Conservation (phyloP, 2,888 invertebrate genomes). For the Prenolepis imparis region DNA sequence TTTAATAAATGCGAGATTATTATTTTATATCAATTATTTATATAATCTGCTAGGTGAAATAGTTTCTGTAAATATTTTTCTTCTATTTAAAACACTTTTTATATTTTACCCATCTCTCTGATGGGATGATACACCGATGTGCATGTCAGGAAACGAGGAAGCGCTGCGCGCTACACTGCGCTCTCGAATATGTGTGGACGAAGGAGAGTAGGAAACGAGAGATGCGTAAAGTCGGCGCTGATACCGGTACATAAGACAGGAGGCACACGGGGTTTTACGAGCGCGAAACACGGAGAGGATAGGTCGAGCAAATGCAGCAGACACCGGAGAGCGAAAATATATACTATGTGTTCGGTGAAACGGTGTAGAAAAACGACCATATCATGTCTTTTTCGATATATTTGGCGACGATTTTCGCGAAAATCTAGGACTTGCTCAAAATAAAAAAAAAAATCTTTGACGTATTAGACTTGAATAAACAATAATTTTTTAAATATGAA, state of each 20-base stretch:
- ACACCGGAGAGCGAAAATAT: slow-evolving; percentile 34
- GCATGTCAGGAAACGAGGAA: slow-evolving; percentile 43
- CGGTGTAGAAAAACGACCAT: background rate
- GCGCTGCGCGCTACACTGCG: slow-evolving; percentile 18
- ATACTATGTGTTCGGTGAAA: slow-evolving; percentile 4
- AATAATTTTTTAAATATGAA: too few species aligned
- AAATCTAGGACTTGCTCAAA: background rate
- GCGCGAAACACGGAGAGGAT: slow-evolving; percentile 17
- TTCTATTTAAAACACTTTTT: background rate
- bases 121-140: background rate
- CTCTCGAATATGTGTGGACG: slow-evolving; percentile 22
- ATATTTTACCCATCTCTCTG: background rate
- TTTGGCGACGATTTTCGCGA: background rate
- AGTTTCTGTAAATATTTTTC: background rate
- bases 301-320: slow-evolving; percentile 32
- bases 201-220: slow-evolving; percentile 51
- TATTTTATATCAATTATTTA: background rate
- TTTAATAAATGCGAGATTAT: background rate
- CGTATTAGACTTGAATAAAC: background rate
- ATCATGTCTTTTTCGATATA: background rate
- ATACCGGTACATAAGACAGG: slow-evolving; percentile 24
- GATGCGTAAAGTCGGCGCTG: slow-evolving; percentile 30
- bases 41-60: background rate
- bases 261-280: slow-evolving; percentile 41
- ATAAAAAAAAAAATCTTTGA: background rate